Evolutionary conservation across 1,140 invertebrate species (phyloP).

Genomic region (Zophobas atratus): DNA sequence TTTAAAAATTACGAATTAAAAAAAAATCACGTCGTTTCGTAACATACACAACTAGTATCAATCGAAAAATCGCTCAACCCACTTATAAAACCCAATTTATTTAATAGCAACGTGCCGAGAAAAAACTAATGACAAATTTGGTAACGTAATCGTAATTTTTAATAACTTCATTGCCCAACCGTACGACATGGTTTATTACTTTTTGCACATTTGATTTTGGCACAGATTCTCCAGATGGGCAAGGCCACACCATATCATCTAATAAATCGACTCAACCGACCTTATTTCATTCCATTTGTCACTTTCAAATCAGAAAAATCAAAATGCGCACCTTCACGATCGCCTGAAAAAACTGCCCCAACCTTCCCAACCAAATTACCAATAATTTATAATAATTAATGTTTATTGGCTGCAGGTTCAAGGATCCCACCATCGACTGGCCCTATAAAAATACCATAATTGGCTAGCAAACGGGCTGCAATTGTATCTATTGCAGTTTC

Average conservation of each 20-base stretch:
- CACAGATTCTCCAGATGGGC: conserved; percentile 2
- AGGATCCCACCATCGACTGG: not conserved
- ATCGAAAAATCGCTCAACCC: too few species aligned
- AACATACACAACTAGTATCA: too few species aligned
- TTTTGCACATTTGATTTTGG: conserved; percentile 1
- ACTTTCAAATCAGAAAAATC: not conserved
- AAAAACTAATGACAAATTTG: conserved; percentile 1
- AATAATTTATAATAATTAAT: not conserved
- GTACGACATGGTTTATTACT: not conserved
- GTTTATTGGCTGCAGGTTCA: not conserved
- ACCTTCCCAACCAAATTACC: not conserved
- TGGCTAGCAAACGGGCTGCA: not conserved
- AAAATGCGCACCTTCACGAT: not conserved
- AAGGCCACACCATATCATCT: conserved; percentile 7
- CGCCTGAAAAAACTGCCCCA: not conserved
- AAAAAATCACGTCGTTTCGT: too few species aligned
- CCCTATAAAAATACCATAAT: not conserved
- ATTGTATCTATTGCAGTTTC: not conserved
- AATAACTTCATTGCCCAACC: conserved; percentile 1
- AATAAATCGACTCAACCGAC: not conserved
- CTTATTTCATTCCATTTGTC: not conserved
- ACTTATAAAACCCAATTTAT: not conserved
- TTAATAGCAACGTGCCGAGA: not conserved
- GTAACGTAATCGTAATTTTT: not conserved
- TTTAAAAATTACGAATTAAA: too few species aligned